These are phyloP conservation scores for Zosterops hypoxanthus DNA, from an alignment of 2,113 vertebrate species.

Conservation along the genomic window DNA sequence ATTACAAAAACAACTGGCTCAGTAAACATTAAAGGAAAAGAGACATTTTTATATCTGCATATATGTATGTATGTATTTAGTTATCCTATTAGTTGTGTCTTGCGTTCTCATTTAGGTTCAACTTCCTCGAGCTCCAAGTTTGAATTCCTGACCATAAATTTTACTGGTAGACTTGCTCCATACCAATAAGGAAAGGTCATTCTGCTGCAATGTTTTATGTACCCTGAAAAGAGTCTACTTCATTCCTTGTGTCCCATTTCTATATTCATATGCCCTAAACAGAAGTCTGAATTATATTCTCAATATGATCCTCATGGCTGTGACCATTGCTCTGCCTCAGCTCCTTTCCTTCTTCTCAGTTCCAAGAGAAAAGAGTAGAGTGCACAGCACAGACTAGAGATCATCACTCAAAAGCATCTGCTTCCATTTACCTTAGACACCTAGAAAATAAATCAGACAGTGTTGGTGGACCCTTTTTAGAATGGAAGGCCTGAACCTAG, in stretches of 20 bases:
- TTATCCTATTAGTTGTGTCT: neutral
- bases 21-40: neutral
- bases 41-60: neutral
- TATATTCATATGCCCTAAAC: neutral
- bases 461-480: neutral
- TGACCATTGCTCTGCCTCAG: neutral
- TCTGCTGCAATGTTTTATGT: neutral
- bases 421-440: neutral
- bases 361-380: fast-evolving
- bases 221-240: neutral
- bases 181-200: neutral
- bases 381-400: neutral
- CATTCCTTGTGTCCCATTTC: neutral
- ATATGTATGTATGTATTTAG: neutral
- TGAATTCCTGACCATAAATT: neutral
- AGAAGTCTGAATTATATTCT: neutral
- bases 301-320: neutral
- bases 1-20: neutral
- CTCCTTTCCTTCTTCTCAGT: neutral
- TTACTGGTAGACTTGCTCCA: neutral
- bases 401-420: neutral
- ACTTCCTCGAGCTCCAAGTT: neutral
- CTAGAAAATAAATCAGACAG: neutral
- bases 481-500: neutral
- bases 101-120: neutral